A percentile compares a stretch with the other conserved stretches of the same genome.
phyloP scores from a whole-genome alignment of 1,140 invertebrate genomes.

The Brachionus calyciflorus region DNA sequence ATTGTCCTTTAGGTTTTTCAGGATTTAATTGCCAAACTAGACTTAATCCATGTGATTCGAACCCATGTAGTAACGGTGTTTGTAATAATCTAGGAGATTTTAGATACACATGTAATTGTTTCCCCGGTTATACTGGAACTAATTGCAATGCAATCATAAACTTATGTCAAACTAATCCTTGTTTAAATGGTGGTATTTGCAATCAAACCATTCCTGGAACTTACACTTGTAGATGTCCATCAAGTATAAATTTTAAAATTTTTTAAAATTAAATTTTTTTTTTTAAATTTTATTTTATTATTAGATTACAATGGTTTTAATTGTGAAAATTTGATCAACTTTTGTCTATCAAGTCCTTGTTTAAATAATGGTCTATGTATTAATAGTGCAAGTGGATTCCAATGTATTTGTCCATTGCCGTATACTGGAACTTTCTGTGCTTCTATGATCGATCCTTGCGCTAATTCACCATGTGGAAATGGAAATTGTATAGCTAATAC shows the following conservation, averaged over 20 bases:
- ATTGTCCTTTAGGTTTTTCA: constrained; percentile 48
- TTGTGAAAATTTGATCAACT: constrained; percentile 34
- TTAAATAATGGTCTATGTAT: constrained; percentile 47
- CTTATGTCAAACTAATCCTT: constrained; percentile 19
- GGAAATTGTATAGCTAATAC: constrained; percentile 64
- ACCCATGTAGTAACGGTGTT: constrained; percentile 49
- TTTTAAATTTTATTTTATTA: constrained; percentile 69
- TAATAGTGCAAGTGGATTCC: not conserved
- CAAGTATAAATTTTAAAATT: not conserved
- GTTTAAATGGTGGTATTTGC: constrained; percentile 48
- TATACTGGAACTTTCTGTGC: constrained; percentile 49
- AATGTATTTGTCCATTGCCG: constrained; percentile 1
- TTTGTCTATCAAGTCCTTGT: constrained; percentile 49
- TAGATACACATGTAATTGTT: constrained; percentile 24
- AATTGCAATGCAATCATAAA: constrained; percentile 2
- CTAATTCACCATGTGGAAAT: constrained; percentile 11
- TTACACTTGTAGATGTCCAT: constrained; percentile 48
- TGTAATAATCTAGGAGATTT: not conserved
- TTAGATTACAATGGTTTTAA: constrained; percentile 43
- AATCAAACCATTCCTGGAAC: constrained; percentile 50
- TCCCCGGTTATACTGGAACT: constrained; percentile 30
- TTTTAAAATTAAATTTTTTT: not conserved
- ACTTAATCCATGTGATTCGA: constrained; percentile 50
- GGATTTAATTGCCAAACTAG: constrained; percentile 53
- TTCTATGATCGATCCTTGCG: not conserved